A percentile compares a stretch with the other conserved stretches of the same genome.
phyloP scores from a whole-genome alignment of 2,113 vertebrate species.

The Rutilus rutilus region DNA sequence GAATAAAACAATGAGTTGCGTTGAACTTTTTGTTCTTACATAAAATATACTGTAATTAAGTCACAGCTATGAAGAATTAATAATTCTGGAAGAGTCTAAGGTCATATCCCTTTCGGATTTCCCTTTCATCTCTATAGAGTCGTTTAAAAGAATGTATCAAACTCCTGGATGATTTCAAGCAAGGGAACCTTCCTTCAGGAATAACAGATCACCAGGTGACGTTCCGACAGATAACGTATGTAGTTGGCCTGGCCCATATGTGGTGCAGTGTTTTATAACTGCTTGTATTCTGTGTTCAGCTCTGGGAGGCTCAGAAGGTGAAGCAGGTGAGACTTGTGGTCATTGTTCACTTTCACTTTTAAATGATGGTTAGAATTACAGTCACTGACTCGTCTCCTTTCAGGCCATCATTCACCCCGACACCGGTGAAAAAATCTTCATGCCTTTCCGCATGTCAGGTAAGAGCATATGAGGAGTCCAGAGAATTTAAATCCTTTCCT shows the following conservation, averaged over 20 bases:
- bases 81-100: not conserved
- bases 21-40: not conserved
- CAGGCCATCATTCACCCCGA: conserved; percentile 98
- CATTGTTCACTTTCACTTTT: not conserved
- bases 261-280: not conserved
- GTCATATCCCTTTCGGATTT: not conserved
- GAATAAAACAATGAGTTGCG: not conserved
- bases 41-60: not conserved
- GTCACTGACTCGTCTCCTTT: conserved; percentile 63
- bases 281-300: conserved; percentile 65
- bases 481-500: not conserved
- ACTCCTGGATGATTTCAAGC: conserved; percentile 92
- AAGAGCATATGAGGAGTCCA: conserved; percentile 62
- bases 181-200: conserved; percentile 82
- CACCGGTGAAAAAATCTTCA: conserved; percentile 98
- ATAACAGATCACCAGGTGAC: conserved; percentile 88
- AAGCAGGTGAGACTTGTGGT: conserved; percentile 86
- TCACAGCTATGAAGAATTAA: not conserved
- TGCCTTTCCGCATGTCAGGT: conserved; percentile 99
- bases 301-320: conserved; percentile 98
- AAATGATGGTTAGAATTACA: not conserved
- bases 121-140: conserved; percentile 70
- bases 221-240: not conserved
- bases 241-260: not conserved
- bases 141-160: conserved; percentile 86